Base-by-base conservation (phyloP, 2,113 vertebrate genomes). In the Hyla sarda region DNA sequence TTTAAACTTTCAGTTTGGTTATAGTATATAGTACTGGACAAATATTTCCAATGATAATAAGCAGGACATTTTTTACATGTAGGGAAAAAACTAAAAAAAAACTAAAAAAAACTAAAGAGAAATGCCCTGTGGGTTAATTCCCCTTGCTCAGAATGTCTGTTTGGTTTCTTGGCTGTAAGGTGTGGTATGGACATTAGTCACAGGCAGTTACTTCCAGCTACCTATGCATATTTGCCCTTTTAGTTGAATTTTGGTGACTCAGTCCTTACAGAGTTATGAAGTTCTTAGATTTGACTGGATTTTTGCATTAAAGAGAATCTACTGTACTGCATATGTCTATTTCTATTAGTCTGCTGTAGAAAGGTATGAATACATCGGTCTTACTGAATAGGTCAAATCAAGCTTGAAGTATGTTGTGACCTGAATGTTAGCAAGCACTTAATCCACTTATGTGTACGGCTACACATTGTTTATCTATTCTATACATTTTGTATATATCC, bases 151-250 rank as follows among this genome's bases (percentile, higher is more conserved):
- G 32, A 71, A 41, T 71, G 32, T 37, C 32, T 71, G 65, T 37
- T 21, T 34, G 34, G 32, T 71, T 41, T 71, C 19, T 12, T 71
- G 67, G 19, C 67, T 71, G 67, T 10, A 23, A 71, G 67, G 67
- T 71, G 67, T 69, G 65, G 65, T 69, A 28, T 41, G 67, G 34
- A 37, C 67, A 71, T 71, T 71, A 71, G 67, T 71, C 67, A 71
- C 37, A 71, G 30, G 32, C 30, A 71, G 67, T 1, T 69, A 14
- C 60, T 67, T 32, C 6, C 14, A 37, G 32, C 1, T 71, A 71
- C 67, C 34, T 71, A 9, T 11, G 34, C 67, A 37, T 12, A 30
- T 71, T 23, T 71, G 6, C 34, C 19, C 32, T 41, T 21, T 71
- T 41, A 41, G 17, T 8, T 71, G 17, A 2, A 12, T 21, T 34